Evolutionary conservation across 2,113 vertebrate genomes (phyloP), one percentile per base, ranked within the genome.

Genomic region (Tenrec ecaudatus): DNA sequence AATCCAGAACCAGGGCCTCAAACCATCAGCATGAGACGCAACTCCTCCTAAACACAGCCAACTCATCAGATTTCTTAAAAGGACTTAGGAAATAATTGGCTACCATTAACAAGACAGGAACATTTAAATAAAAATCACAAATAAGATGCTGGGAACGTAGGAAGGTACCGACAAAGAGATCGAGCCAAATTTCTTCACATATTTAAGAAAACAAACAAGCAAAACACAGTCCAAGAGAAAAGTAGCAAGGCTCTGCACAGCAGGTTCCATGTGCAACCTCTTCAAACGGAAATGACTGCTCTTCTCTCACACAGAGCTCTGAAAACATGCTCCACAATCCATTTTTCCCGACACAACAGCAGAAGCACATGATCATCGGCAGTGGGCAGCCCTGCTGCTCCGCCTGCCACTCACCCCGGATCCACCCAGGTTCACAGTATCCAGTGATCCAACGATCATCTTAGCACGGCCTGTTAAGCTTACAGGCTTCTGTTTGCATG

Each of bases 121-220:
- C 1, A 92, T 75, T 62, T 16, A 75, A 53, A n/a, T n/a, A 62
- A 64, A 93, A 77, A 69, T 58, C 16, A 81, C 47, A 78, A 83
- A 89, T 29, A 75, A 73, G 93, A 91, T 17, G 84, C 0, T 6
- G 75, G 93, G 91, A 95, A 93, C 19, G 6, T 33, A 94, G 93
- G 88, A 80, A 78, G 14, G 91, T 93, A 93, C 60, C 1, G 47
- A 66, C 22, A 82, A 90, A n/a, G 47, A 87, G 16, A 82, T 20
- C 29, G 12, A 90, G 94, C 94, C 95, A 90, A 90, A 96, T 82
- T 89, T 95, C 69, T 96, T 97, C 97, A 96, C 96, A 96, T 96
- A 94, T 95, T 96, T 96, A 71, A 36, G 27, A 89, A 96, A 22
- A 81, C 1, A 36, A 75, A 38, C 5, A 89, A 96, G 93, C 90